A percentile compares a stretch with the other conserved stretches of the same genome.
phyloP scores from a whole-genome alignment of 23 tunicate species.

The Halocynthia aurantium region DNA sequence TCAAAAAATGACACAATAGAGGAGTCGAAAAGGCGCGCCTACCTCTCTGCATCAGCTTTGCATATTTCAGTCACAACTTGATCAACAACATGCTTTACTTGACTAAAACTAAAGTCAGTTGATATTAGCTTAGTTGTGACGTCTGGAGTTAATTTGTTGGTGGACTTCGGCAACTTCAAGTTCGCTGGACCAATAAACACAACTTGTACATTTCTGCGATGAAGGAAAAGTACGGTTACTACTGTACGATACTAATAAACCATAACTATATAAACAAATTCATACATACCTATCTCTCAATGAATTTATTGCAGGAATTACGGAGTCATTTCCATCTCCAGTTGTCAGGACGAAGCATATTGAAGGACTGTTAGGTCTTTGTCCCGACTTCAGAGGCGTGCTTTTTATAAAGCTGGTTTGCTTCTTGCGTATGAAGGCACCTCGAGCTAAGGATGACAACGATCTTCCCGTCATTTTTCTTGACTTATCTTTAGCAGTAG shows the following conservation, averaged over 20 bases:
- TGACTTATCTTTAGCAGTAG: background rate
- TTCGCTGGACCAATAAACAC: slow-evolving; percentile 13
- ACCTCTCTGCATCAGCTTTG: background rate
- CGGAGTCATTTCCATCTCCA: slow-evolving; percentile 6
- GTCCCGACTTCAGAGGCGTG: slow-evolving; percentile 15
- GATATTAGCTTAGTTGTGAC: background rate
- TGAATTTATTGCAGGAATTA: background rate
- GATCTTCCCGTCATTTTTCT: slow-evolving; percentile 23
- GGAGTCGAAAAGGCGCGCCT: too few species aligned
- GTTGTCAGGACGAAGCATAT: slow-evolving; percentile 12
- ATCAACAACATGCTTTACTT: background rate
- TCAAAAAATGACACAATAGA: background rate
- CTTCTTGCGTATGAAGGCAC: slow-evolving; percentile 11
- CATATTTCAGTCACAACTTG: slow-evolving; percentile 13
- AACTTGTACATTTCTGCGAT: slow-evolving; percentile 20
- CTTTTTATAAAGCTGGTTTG: background rate
- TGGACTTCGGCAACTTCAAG: too few species aligned
- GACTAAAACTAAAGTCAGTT: slow-evolving; percentile 12
- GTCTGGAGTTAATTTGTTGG: too few species aligned
- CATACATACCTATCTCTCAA: slow-evolving; percentile 22
- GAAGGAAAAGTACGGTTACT: background rate
- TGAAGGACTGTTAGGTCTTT: slow-evolving; percentile 18
- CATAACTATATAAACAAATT: background rate
- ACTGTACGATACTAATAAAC: background rate
- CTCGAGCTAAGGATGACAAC: slow-evolving; percentile 8